phyloP scores from a whole-genome alignment of 2,888 invertebrate genomes.

The Dynastes grantii region DNA sequence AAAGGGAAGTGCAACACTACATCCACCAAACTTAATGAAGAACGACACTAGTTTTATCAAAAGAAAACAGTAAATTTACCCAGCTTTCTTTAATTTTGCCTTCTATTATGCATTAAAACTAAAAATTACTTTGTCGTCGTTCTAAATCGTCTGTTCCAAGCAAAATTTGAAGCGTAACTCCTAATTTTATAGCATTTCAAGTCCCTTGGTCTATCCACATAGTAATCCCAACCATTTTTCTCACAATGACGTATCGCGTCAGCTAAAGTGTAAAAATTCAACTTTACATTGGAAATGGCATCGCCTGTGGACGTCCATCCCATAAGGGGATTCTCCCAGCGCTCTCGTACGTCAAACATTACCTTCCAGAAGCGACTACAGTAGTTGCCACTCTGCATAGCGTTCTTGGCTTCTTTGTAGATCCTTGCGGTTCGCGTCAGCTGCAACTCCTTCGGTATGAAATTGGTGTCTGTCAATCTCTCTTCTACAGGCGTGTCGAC shows the following conservation, averaged over 20 bases:
- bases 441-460: conserved; percentile 48
- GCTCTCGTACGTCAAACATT: conserved; percentile 57
- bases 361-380: conserved; percentile 59
- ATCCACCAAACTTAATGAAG: too few relatives aligned
- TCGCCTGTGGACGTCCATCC: conserved; percentile 96
- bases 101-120: neutral
- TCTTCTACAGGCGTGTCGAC: conserved; percentile 6
- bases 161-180: conserved; percentile 91
- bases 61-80: too few relatives aligned
- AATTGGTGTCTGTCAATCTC: conserved; percentile 36
- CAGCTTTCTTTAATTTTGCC: too few relatives aligned
- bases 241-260: conserved; percentile 92
- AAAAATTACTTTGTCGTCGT: conserved; percentile 87
- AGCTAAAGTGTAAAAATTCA: conserved; percentile 82
- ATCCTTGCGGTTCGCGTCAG: conserved; percentile 58
- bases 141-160: conserved; percentile 92
- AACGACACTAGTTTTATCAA: too few relatives aligned
- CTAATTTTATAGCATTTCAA: conserved; percentile 72
- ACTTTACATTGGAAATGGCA: conserved; percentile 88
- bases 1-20: too few relatives aligned
- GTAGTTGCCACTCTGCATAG: conserved; percentile 61
- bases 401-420: conserved; percentile 61
- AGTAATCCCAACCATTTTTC: conserved; percentile 92
- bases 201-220: conserved; percentile 81
- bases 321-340: conserved; percentile 86